Base-by-base conservation (phyloP, 2,113 vertebrate species). In the Hymenochirus boettgeri region DNA sequence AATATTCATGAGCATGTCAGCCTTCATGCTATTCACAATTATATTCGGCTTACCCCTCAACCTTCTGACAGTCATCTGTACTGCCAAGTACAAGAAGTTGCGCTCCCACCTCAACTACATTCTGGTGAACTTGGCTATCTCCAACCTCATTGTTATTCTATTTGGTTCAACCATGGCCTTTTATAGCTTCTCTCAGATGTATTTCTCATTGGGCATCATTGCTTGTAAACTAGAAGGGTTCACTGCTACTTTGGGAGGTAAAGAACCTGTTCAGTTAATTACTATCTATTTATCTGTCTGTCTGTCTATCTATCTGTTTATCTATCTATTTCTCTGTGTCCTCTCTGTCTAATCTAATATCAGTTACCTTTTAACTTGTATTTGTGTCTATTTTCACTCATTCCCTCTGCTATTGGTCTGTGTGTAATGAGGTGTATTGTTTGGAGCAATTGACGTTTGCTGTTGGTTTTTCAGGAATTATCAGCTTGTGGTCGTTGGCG, bases 61-160 rank as follows among this genome's bases (percentile, higher is more conserved):
- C 51, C 0, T 29, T 1, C 72, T 89, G 15, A 90, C 88, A 51
- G 61, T 90, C 2, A 45, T 71, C 10, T 87, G 85, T 71, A 87
- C 86, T 11, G 42, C 70, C 65, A 71, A 82, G 52, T 85, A 80
- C 74, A 88, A 87, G 82, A 89, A 90, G 74, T 81, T 91, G 1
- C 74, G 83, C 3, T 87, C 86, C 13, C 86, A 87, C 60, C 86
- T 91, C 46, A 91, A 88, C 85, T 89, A 89, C 83, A 89, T 90
- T 79, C 76, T 90, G 71, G 84, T 89, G 24, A 90, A 91, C 79
- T 24, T 89, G 77, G 81, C 86, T 0, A 24, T 85, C 15, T 62
- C 88, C 15, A 88, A 91, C 75, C 79, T 90, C n/a, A 15, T 88
- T 0, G 86, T 89, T 1, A 46, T 85, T 45, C 42, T 56, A 15